Conservation (phyloP, 1,140 invertebrate species). For the Drosophila simulans region DNA sequence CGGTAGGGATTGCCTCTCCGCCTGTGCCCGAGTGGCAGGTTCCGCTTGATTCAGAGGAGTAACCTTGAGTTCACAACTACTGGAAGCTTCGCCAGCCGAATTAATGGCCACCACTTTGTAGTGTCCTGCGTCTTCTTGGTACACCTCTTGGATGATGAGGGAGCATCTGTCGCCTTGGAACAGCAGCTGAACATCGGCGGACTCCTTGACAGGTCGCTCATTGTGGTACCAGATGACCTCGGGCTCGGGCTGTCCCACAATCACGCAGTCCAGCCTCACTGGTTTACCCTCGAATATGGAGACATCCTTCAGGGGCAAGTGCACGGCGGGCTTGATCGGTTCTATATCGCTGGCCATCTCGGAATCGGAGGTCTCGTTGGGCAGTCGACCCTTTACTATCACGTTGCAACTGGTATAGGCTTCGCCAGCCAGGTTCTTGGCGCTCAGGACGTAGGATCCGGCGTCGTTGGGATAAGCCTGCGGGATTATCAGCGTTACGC, state of each 20-base stretch:
- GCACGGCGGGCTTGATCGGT: slow-evolving; percentile 89
- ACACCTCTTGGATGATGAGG: slow-evolving; percentile 90
- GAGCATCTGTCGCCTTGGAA: slow-evolving; percentile 94
- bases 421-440: slow-evolving; percentile 88
- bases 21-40: slow-evolving; percentile 68
- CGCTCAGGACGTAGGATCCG: slow-evolving; percentile 88
- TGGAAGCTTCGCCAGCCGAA: slow-evolving; percentile 91
- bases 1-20: slow-evolving; percentile 76
- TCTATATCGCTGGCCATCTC: slow-evolving; percentile 90
- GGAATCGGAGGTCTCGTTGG: slow-evolving; percentile 90
- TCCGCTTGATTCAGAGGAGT: slow-evolving; percentile 81
- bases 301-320: slow-evolving; percentile 89
- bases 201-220: slow-evolving; percentile 93
- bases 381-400: slow-evolving; percentile 89
- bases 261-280: slow-evolving; percentile 91
- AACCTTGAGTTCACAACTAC: slow-evolving; percentile 88
- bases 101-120: slow-evolving; percentile 94
- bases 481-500: slow-evolving; percentile 88
- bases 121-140: slow-evolving; percentile 90
- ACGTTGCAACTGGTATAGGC: slow-evolving; percentile 87
- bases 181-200: slow-evolving; percentile 90
- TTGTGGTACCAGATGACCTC: slow-evolving; percentile 96
- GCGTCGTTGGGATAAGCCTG: slow-evolving; percentile 90
- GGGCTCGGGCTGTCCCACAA: slow-evolving; percentile 93
- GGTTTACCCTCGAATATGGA: slow-evolving; percentile 89